Evolutionary conservation across 2,888 invertebrate species (phyloP), one percentile per base, ranked within the genome.

Genomic region (Calameuta filiformis): DNA sequence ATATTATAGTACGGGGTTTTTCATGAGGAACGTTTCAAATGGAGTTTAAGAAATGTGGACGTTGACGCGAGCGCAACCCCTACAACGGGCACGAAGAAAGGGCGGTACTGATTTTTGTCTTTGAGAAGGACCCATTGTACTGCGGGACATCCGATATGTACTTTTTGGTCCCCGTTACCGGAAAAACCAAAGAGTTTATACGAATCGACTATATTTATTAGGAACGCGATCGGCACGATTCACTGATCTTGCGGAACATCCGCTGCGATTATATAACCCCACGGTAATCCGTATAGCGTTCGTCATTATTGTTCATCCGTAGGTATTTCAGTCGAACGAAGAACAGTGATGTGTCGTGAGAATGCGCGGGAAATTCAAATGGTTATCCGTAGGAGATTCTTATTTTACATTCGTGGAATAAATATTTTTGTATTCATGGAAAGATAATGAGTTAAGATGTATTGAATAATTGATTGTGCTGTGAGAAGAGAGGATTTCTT

Each of bases 101-200:
- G 89, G 90, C 90, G 89, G 89, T 85, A 82, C 87, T 85, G 86
- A 89, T 89, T 88, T 86, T 87, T 85, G 85, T 86, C 83, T 87
- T 87, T 81, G 81, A 73, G 75, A 81, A 79, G 79, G 79, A 80
- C 68, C 80, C 81, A 83, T 85, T 84, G 86, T 86, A 75, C 80
- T 80, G 73, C 75, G 83, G 84, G 88, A 89, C 85, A 88, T 86
- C 84, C 85, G 87, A 88, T 88, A 89, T 73, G 73, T 76, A 75
- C 76, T 79, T 81, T 82, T 76, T 80, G 77, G 23, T 56, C 56
- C 23, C 9, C 6, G 23, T 23, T 15, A 56, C 56, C 56, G 56
- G 56, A 56, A 56, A 56, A 56, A 23, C 9, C 56, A 56, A 56
- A 56, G 56, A 56, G 56, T 56, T 56, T 23, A 23, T 9, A 56